phyloP scores from a whole-genome alignment of 1,140 invertebrate species.

The Aphidius ervi region DNA sequence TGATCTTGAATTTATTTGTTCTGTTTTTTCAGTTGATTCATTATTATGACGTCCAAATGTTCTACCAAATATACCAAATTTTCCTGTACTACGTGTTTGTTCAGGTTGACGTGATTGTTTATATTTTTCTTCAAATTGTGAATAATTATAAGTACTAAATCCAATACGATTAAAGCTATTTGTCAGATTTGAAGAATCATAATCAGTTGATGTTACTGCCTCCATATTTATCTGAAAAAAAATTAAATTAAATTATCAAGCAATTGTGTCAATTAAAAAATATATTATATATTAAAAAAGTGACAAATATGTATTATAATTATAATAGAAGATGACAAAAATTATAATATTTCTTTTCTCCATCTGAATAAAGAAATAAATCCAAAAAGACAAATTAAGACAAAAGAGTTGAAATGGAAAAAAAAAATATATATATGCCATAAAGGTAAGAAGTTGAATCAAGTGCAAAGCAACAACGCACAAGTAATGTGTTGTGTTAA shows the following conservation, averaged over 20 bases:
- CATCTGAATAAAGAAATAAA: constrained; percentile 1
- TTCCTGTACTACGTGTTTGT: constrained; percentile 30
- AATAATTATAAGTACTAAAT: constrained; percentile 45
- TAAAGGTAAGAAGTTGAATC: not conserved
- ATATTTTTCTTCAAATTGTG: constrained; percentile 43
- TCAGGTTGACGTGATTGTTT: constrained; percentile 37
- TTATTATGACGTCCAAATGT: constrained; percentile 22
- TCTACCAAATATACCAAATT: constrained; percentile 22
- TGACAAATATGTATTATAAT: too few relatives aligned
- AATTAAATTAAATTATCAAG: not conserved
- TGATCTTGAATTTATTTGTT: constrained; percentile 32
- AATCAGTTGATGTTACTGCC: constrained; percentile 47
- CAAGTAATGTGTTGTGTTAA: not conserved
- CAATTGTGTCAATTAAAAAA: not conserved
- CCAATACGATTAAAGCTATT: constrained; percentile 43
- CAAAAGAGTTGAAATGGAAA: not conserved
- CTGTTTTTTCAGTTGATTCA: constrained; percentile 24
- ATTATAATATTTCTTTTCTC: too few relatives aligned
- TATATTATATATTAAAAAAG: too few relatives aligned
- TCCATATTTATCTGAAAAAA: constrained; percentile 50
- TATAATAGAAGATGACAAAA: too few relatives aligned
- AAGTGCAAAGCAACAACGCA: too few relatives aligned
- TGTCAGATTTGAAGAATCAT: constrained; percentile 41
- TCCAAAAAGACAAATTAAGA: not conserved
- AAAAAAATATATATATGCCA: not conserved